Conservation (phyloP, 2,888 invertebrate genomes). For the Prosapia bicincta region DNA sequence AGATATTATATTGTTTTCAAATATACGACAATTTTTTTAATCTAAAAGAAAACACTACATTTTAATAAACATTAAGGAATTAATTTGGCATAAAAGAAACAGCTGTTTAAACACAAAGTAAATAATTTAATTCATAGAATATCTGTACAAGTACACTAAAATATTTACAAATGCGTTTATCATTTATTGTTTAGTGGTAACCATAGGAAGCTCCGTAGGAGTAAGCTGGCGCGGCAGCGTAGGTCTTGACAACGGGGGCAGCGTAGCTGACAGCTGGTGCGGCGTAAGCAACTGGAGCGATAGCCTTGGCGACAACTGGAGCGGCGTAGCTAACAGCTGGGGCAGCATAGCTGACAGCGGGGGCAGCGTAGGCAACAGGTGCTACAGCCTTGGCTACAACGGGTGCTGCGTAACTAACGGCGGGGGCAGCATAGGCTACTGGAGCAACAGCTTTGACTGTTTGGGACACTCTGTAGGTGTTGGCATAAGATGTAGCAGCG, state of each 20-base stretch:
- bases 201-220: not conserved
- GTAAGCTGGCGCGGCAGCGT: constrained; percentile 14
- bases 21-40: too few relatives aligned
- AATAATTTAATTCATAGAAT: not conserved
- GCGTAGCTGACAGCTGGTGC: constrained; percentile 30
- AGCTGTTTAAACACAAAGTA: not conserved
- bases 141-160: not conserved
- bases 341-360: constrained; percentile 24
- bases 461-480: constrained; percentile 18
- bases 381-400: constrained; percentile 27
- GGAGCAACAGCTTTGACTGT: constrained; percentile 25
- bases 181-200: not conserved
- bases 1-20: too few relatives aligned
- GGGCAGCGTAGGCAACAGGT: constrained; percentile 30
- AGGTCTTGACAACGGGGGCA: constrained; percentile 22
- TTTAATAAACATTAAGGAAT: too few relatives aligned
- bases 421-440: constrained; percentile 16
- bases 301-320: constrained; percentile 20
- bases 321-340: constrained; percentile 29
- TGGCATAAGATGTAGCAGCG: constrained; percentile 26
- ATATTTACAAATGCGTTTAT: not conserved
- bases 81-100: too few relatives aligned
- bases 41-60: too few relatives aligned
- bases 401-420: constrained; percentile 11
- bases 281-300: constrained; percentile 32